These are phyloP conservation scores for Cygnus atratus DNA, from an alignment of 2,113 vertebrate species.

Conservation along the genomic window DNA sequence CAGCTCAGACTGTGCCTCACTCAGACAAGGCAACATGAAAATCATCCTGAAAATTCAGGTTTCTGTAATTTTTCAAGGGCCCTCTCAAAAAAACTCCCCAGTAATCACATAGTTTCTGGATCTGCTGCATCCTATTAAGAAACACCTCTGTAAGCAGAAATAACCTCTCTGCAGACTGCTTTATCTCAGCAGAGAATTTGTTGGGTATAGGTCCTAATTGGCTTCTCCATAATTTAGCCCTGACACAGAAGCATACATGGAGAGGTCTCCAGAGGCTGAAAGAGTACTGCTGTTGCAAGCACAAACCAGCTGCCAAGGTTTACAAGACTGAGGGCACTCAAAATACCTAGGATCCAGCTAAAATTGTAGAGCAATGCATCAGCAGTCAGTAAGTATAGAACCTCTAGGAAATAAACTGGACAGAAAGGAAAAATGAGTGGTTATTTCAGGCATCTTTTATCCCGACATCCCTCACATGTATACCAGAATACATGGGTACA, in stretches of 20 bases:
- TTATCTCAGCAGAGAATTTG: neutral
- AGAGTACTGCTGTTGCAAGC: neutral
- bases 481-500: neutral
- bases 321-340: neutral
- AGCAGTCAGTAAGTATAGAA: neutral
- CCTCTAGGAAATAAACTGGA: neutral
- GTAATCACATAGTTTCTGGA: neutral
- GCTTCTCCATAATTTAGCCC: neutral
- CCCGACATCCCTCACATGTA: rapidly evolving
- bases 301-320: neutral
- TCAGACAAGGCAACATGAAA: neutral
- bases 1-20: neutral
- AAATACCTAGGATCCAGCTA: neutral
- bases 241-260: neutral
- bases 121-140: neutral
- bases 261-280: neutral
- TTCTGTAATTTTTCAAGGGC: neutral
- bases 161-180: neutral
- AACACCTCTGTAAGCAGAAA: neutral
- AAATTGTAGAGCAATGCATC: neutral
- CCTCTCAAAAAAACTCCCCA: neutral
- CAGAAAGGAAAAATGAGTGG: neutral
- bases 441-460: neutral
- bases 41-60: neutral
- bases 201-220: neutral